A percentile compares a stretch with the other conserved stretches of the same genome.
These are phyloP conservation scores for Chironomus tepperi DNA, from an alignment of 1,140 invertebrate genomes.

Conservation along the genomic window DNA sequence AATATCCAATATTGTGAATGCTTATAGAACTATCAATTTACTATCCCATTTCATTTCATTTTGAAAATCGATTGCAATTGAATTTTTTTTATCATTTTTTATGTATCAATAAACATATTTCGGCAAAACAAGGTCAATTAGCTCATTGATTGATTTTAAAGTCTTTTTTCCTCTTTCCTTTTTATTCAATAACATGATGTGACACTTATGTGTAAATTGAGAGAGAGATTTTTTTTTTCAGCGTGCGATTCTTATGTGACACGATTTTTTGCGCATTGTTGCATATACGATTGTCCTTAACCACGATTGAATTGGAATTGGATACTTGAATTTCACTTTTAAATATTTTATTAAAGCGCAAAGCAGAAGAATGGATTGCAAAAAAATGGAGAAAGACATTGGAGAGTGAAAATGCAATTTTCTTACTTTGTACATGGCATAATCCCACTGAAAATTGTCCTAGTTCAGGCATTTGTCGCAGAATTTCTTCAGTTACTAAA, in stretches of 20 bases:
- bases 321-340: no score
- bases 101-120: not conserved
- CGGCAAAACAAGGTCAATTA: not conserved
- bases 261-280: not conserved
- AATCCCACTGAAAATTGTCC: conserved; percentile 87
- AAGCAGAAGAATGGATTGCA: no score
- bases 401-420: not conserved
- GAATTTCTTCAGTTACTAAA: conserved; percentile 89
- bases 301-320: no score
- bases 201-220: no score
- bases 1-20: no score
- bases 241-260: not conserved
- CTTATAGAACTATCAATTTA: no score
- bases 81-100: not conserved
- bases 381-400: not conserved
- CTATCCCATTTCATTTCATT: no score
- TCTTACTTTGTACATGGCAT: conserved; percentile 93
- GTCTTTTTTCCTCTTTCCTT: not conserved
- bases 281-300: not conserved
- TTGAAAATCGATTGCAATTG: no score
- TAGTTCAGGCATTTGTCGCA: conserved; percentile 85
- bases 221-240: no score
- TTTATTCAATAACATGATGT: no score
- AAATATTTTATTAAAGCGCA: not conserved
- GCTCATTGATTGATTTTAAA: not conserved